phyloP scores from a whole-genome alignment of 2,888 invertebrate species.

The Apodemia duryi region DNA sequence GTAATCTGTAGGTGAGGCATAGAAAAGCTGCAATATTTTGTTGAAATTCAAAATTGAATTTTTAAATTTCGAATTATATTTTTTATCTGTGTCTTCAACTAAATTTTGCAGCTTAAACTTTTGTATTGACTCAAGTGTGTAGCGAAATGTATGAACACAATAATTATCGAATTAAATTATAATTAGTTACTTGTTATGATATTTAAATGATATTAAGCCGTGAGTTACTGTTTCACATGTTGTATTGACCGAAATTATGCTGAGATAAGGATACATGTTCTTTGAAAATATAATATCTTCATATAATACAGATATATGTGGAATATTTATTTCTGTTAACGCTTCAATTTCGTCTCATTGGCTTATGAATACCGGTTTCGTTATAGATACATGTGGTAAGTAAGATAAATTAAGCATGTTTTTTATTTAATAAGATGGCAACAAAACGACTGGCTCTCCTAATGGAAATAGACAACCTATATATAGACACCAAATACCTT shows the following conservation, averaged over 20 bases:
- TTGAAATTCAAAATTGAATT: conserved; percentile 34
- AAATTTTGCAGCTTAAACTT: conserved; percentile 55
- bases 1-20: conserved; percentile 62
- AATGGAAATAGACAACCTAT: too few species aligned
- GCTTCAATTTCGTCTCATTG: too few species aligned
- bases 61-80: conserved; percentile 28
- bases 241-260: conserved; percentile 73
- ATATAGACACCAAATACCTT: too few species aligned
- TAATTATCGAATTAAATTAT: conserved; percentile 64
- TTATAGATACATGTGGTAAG: too few species aligned
- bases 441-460: too few species aligned
- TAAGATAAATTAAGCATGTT: too few species aligned
- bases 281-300: conserved; percentile 79
- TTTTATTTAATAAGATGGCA: too few species aligned
- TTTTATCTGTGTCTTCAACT: conserved; percentile 31
- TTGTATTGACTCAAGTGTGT: conserved; percentile 68
- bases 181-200: conserved; percentile 76
- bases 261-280: conserved; percentile 73
- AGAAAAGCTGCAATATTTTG: conserved; percentile 51
- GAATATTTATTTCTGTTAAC: conserved; percentile 35
- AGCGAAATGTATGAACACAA: conserved; percentile 59
- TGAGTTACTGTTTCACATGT: conserved; percentile 63
- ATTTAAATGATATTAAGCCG: conserved; percentile 47
- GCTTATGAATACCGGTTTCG: too few species aligned
- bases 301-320: conserved; percentile 51